Percentiles rank a stretch among this genome's conserved stretches.
phyloP scores from a whole-genome alignment of 2,888 invertebrate species.

The Himalopsyche japonica region DNA sequence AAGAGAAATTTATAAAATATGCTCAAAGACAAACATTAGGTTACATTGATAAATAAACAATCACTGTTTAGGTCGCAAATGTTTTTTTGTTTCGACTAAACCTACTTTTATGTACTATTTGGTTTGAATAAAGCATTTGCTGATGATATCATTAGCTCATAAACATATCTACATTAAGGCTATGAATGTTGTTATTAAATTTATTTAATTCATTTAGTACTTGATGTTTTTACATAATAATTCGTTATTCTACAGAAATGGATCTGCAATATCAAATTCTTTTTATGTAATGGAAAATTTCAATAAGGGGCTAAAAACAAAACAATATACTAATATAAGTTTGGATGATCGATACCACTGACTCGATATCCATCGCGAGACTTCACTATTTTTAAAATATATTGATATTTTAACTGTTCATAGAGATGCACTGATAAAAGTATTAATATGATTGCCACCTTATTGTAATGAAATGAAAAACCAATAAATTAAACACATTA shows the following conservation, averaged over 20 bases:
- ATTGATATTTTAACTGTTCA: background rate
- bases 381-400: background rate
- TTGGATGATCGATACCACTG: background rate
- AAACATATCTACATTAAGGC: constrained; percentile 37
- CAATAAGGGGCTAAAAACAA: background rate
- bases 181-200: constrained; percentile 50
- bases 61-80: constrained; percentile 20
- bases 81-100: constrained; percentile 34
- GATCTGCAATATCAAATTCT: background rate
- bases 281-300: background rate
- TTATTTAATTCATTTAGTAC: constrained; percentile 50
- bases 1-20: no score
- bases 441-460: background rate
- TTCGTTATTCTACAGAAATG: constrained; percentile 3
- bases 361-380: background rate
- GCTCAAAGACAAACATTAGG: background rate
- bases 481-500: no score
- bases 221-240: constrained; percentile 33
- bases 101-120: constrained; percentile 39
- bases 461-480: background rate
- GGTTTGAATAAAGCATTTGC: constrained; percentile 40
- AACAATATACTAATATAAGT: background rate
- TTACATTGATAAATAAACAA: background rate
- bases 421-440: background rate
- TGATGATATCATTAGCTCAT: constrained; percentile 27